Base-by-base conservation (phyloP, 2,113 vertebrate genomes). In the Martes martes region DNA sequence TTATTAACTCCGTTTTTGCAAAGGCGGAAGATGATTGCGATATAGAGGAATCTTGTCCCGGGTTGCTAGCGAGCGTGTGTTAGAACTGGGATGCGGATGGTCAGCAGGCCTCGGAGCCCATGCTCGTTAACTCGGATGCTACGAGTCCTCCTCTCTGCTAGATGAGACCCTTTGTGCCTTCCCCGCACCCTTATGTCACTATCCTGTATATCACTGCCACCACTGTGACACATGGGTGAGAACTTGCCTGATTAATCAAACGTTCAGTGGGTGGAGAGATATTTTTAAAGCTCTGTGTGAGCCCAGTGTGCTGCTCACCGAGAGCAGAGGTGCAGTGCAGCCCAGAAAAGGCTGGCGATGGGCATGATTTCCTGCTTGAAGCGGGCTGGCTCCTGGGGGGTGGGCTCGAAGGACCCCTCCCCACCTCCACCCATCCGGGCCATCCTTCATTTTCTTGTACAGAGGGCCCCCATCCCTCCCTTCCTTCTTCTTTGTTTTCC, bases 231-330 rank as follows among this genome's bases (percentile, higher is more conserved):
- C 95, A 61, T 47, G 74, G 95, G 82, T 94, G 89, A 96, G 95
- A 94, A 93, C 65, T 39, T 65, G 89, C 88, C 87, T 94, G 95
- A 98, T 96, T 79, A 97, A 95, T 97, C 91, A 85, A 57, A 73
- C 94, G 91, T 97, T 11, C 82, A 95, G 95, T 97, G 92, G 97
- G 97, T 47, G 96, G 97, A 74, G 78, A 97, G 96, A 84, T 76
- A 94, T 97, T 97, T 97, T 98, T 97, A 97, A 93, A 97, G 95
- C 86, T 96, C 89, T n/a, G 5, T 73, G 81, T 90, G 95, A 93
- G 73, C 82, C 95, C 79, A 83, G 78, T 7, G 0, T 74, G 67
- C 83, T 89, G 57, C 89, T 93, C 26, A 57, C 45, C 0, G 15
- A 57, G 95, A 82, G n/a, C 65, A 74, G 71, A 86, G 65, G 86